phyloP scores from a whole-genome alignment of 2,797 vertebrate species.

The Lutjanus argentimaculatus region DNA sequence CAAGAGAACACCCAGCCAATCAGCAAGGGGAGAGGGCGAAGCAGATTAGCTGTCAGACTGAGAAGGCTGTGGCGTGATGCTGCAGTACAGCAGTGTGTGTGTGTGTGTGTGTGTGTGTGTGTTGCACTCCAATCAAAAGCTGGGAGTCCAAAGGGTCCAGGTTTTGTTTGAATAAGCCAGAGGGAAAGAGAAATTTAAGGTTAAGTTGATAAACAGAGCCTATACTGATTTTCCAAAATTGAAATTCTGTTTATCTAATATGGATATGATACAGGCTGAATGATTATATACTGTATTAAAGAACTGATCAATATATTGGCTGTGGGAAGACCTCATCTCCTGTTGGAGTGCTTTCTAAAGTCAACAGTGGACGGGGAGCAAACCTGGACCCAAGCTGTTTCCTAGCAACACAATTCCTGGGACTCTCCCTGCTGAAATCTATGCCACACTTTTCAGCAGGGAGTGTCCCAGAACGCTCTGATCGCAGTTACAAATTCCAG shows the following conservation, averaged over 20 bases:
- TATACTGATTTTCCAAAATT: not conserved
- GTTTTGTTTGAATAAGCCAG: conserved; percentile 54
- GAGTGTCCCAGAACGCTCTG: not conserved
- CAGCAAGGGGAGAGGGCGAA: not conserved
- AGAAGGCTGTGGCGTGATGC: conserved; percentile 50
- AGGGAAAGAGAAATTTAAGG: conserved; percentile 8
- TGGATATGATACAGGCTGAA: not conserved
- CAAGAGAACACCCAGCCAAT: conserved; percentile 47
- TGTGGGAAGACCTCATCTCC: conserved; percentile 4
- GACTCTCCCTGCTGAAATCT: not conserved
- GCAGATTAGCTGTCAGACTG: conserved; percentile 8
- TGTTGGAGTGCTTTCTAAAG: not conserved
- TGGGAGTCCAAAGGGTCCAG: conserved; percentile 60
- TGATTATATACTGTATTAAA: not conserved
- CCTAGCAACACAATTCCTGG: conserved; percentile 20
- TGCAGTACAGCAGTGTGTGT: not conserved
- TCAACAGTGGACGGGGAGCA: conserved; percentile 18
- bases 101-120: conserved; percentile 20
- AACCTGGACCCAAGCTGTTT: conserved; percentile 15
- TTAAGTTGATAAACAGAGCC: not conserved
- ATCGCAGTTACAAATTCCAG: not conserved
- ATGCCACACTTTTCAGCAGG: not conserved
- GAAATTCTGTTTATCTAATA: not conserved
- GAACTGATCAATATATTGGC: not conserved
- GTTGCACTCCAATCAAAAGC: not conserved